Base-by-base conservation (phyloP, 2,113 vertebrate species). In the Cephalopholis sonnerati region DNA sequence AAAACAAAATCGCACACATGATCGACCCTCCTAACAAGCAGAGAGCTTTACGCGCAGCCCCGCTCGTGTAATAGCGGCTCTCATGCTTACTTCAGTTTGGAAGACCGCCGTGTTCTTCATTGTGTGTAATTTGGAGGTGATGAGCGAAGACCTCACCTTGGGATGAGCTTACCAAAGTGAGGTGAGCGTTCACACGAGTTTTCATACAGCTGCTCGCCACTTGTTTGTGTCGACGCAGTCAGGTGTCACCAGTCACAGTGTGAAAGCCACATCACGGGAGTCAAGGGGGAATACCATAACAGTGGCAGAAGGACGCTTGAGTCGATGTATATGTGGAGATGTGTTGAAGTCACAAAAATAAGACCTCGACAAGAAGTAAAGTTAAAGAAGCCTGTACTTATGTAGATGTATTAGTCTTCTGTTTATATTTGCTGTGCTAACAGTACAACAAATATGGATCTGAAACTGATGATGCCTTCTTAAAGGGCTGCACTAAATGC, bases 401-500 rank as follows among this genome's bases (percentile, higher is more conserved):
- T 74, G 32, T 13, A 63, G 53, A 72, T 69, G 3, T 66, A 27
- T 78, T 20, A 57, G 48, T 27, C 63, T 16, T 24, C 0, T 10
- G 11, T 69, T 29, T 27, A 44, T 46, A 51, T 55, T 20, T 27
- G 36, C 18, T 2, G 25, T 51, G 15, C 29, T 68, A 51, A 77
- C 36, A 75, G 29, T 61, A 50, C 10, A 89, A 46, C 53, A 83
- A 62, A 77, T 41, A 71, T 66, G 24, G 36, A 24, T 67, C 74
- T 75, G 84, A 71, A 57, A 74, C 46, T 1, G 78, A 70, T 67
- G 70, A 77, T 87, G 79, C 27, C 57, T 85, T 50, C 65, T 87
- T 87, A 91, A 93, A 91, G 84, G 78, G 82, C 87, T 89, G 68
- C 67, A 4, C 65, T 77, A 91, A 94, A 94, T 94, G 92, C 80